phyloP scores from a whole-genome alignment of 2,888 invertebrate genomes.

The Sclerodermus sp. region DNA sequence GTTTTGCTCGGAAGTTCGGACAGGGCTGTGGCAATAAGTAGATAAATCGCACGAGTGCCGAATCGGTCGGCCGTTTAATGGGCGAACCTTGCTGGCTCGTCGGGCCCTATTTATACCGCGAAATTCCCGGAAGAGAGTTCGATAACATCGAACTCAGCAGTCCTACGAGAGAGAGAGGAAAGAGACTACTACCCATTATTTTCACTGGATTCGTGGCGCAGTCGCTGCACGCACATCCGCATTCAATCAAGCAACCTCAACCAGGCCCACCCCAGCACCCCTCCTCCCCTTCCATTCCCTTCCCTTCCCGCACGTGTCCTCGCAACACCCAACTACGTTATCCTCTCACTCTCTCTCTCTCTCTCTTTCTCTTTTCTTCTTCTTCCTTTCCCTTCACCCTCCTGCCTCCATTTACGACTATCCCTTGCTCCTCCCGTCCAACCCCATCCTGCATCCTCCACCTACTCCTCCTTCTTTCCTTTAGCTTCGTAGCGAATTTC shows the following conservation, averaged over 20 bases:
- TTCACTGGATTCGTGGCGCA: conserved; percentile 44
- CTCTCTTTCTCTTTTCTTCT: background rate
- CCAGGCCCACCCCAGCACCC: background rate
- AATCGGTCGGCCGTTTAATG: conserved; percentile 18
- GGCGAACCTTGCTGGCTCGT: too few species aligned
- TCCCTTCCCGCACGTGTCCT: too few species aligned
- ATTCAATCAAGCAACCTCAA: conserved; percentile 41
- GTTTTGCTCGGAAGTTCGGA: too few species aligned
- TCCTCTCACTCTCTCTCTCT: background rate
- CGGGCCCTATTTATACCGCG: conserved; percentile 38
- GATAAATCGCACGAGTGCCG: conserved; percentile 41
- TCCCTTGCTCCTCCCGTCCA: too few species aligned
- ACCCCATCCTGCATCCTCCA: too few species aligned
- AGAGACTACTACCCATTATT: conserved; percentile 49
- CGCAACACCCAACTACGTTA: background rate
- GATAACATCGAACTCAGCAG: conserved; percentile 42
- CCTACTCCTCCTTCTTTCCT: too few species aligned
- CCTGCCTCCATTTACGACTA: background rate
- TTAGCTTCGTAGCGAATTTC: too few species aligned
- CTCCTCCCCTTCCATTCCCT: conserved; percentile 3
- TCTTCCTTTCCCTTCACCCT: background rate
- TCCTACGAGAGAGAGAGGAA: conserved; percentile 42
- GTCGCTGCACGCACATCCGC: conserved; percentile 51
- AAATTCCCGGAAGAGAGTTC: conserved; percentile 43
- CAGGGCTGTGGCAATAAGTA: conserved; percentile 34